phyloP scores from a whole-genome alignment of 2,797 vertebrate genomes.

The Basileuterus tristriatus region DNA sequence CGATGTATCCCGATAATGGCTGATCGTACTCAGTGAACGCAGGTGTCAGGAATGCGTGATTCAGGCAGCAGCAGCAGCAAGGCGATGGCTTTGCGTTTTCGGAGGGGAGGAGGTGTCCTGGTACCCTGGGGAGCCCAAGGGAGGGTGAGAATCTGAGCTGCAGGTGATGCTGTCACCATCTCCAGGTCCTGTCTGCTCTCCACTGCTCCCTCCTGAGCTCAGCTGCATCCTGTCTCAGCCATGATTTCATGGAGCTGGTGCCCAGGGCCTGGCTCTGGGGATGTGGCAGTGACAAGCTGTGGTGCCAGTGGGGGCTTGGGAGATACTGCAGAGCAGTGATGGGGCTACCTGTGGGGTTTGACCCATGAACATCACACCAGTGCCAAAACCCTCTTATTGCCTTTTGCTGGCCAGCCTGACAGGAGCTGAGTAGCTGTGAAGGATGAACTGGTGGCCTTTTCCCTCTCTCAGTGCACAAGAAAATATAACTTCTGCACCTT shows the following conservation, averaged over 20 bases:
- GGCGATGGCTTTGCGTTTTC: neutral
- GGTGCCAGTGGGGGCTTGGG: neutral
- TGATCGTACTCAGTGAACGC: neutral
- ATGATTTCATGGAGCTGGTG: neutral
- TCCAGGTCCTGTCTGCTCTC: neutral
- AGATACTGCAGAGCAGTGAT: neutral
- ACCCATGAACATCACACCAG: neutral
- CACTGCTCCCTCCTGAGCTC: neutral
- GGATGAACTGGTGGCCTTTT: neutral
- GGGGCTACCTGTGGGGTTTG: rapidly evolving
- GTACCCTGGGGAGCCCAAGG: neutral
- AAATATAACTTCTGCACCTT: neutral
- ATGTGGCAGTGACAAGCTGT: neutral
- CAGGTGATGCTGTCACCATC: neutral
- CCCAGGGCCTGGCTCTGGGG: neutral
- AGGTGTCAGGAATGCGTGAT: neutral
- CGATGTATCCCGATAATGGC: neutral
- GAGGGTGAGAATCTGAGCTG: neutral
- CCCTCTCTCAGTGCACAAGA: neutral
- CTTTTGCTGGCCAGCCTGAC: neutral
- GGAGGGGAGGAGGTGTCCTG: neutral
- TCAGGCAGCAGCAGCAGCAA: neutral
- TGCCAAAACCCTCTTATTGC: neutral
- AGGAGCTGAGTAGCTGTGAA: neutral
- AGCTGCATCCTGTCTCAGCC: rapidly evolving